A percentile compares a stretch with the other conserved stretches of the same genome.
phyloP scores from a whole-genome alignment of 2,797 vertebrate species.

The Pipistrellus kuhlii region DNA sequence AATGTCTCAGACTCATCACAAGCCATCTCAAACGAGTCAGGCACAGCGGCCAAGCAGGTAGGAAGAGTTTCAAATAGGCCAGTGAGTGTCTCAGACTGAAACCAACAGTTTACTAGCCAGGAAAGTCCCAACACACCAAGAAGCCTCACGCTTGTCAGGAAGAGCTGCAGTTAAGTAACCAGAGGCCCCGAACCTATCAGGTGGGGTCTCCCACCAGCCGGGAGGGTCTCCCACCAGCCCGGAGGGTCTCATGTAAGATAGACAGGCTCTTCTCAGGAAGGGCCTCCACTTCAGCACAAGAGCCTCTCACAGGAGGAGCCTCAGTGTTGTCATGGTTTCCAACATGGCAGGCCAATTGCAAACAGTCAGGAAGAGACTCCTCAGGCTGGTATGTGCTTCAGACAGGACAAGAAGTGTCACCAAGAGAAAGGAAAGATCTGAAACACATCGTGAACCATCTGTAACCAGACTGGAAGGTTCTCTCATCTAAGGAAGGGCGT shows the following conservation, averaged over 20 bases:
- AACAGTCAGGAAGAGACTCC: neutral
- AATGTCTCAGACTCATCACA: neutral
- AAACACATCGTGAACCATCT: neutral
- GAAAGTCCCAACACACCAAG: neutral
- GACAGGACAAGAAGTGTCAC: slow-evolving; percentile 15
- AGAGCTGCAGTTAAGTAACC: neutral
- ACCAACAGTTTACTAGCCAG: neutral
- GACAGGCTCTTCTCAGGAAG: no score
- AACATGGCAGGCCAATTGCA: no score
- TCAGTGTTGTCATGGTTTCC: neutral
- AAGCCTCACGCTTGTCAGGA: slow-evolving; percentile 9
- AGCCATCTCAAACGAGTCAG: neutral
- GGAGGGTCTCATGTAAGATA: no score
- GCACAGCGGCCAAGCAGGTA: neutral
- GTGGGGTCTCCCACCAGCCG: neutral
- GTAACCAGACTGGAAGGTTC: neutral
- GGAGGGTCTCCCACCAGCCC: neutral
- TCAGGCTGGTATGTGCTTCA: neutral
- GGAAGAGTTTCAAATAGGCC: slow-evolving; percentile 31
- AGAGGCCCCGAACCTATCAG: neutral
- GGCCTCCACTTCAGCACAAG: no score
- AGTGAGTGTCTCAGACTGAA: neutral
- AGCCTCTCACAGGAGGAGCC: neutral
- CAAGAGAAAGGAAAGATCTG: slow-evolving; percentile 20
- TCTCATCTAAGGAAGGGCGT: slow-evolving; percentile 10